A percentile compares a stretch with the other conserved stretches of the same genome.
Conservation (phyloP, 2,888 invertebrate genomes). For the Bellardia bayeri region DNA sequence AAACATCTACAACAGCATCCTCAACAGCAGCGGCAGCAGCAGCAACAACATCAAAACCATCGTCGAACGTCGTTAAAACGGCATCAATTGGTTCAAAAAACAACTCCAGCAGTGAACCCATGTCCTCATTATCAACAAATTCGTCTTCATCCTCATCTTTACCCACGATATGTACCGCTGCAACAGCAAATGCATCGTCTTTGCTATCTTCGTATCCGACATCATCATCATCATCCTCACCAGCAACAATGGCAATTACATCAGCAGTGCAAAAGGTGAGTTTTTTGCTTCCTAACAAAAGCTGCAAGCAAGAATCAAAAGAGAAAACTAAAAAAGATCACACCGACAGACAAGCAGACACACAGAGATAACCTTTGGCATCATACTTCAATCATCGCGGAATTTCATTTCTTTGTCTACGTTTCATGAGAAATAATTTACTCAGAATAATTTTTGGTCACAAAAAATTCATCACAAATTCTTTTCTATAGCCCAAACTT, state of each 20-base stretch:
- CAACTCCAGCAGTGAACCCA: constrained; percentile 32
- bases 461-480: background rate
- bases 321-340: background rate
- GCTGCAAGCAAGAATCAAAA: background rate
- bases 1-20: constrained; percentile 26
- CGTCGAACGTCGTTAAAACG: constrained; percentile 41
- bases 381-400: constrained; percentile 30
- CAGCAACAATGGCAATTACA: constrained; percentile 52
- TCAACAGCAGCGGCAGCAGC: constrained; percentile 28
- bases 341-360: background rate
- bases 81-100: constrained; percentile 49
- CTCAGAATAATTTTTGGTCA: background rate
- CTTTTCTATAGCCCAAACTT: constrained; percentile 1
- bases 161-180: constrained; percentile 29
- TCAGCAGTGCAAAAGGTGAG: constrained; percentile 68
- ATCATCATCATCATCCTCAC: constrained; percentile 34
- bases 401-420: background rate
- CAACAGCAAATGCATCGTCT: constrained; percentile 53
- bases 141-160: constrained; percentile 13
- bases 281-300: constrained; percentile 20
- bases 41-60: constrained; percentile 41
- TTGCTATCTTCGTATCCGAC: constrained; percentile 51
- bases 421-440: background rate
- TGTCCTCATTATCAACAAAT: constrained; percentile 40
- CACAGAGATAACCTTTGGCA: constrained; percentile 50